phyloP scores from a whole-genome alignment of 2,113 vertebrate genomes.

The Corapipo altera region DNA sequence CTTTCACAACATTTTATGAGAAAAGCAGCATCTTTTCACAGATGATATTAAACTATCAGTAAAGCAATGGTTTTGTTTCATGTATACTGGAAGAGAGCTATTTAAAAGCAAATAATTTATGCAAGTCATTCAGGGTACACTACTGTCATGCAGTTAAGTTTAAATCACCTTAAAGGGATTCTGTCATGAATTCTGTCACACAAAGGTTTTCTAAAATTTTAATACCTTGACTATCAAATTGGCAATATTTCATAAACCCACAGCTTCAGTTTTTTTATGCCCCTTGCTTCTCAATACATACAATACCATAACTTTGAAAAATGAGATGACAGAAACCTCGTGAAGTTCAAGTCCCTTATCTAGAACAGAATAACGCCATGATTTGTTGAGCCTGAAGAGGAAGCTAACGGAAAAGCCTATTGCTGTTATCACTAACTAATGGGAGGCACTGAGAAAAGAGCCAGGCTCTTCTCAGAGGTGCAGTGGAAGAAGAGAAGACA shows the following conservation, averaged over 20 bases:
- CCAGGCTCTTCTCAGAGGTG: not conserved
- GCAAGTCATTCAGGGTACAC: not conserved
- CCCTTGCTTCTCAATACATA: not conserved
- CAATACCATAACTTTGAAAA: not conserved
- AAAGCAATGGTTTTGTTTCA: not conserved
- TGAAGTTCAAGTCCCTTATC: not conserved
- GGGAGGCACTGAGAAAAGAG: not conserved
- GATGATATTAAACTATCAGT: not conserved
- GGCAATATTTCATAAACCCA: not conserved
- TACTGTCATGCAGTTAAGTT: rapidly evolving
- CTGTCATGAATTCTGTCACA: not conserved
- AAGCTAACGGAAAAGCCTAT: not conserved
- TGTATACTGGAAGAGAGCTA: not conserved
- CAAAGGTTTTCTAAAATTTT: not conserved
- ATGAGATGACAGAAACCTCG: not conserved
- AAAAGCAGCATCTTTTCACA: not conserved
- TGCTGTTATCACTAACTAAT: not conserved
- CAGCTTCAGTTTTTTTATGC: not conserved
- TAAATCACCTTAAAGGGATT: not conserved
- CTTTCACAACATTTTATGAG: not conserved
- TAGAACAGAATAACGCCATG: not conserved
- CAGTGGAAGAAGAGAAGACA: not conserved
- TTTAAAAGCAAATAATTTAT: not conserved
- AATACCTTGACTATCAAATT: not conserved
- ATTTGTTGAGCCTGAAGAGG: not conserved